phyloP scores from a whole-genome alignment of 2,113 vertebrate species.

The Prolemur simus region DNA sequence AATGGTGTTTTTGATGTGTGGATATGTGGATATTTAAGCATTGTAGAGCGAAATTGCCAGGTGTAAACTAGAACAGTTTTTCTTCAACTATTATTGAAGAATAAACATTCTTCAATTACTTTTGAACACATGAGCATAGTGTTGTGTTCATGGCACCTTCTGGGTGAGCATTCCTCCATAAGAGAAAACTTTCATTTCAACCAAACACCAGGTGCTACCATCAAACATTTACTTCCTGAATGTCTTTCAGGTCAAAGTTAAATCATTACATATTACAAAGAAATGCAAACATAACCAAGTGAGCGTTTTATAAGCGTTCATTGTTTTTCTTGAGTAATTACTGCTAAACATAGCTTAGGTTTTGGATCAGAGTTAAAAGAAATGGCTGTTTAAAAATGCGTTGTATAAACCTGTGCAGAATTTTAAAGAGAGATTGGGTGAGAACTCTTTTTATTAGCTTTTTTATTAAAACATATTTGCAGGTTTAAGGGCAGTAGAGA shows the following conservation, averaged over 20 bases:
- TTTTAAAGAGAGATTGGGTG: background rate
- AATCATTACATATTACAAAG: constrained; percentile 22
- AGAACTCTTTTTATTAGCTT: background rate
- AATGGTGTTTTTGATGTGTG: background rate
- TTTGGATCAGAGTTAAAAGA: constrained; percentile 42
- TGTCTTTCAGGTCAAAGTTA: constrained; percentile 12
- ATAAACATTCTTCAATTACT: background rate
- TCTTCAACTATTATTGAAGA: background rate
- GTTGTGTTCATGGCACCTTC: background rate
- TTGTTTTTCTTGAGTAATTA: constrained; percentile 43
- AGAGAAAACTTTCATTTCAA: background rate
- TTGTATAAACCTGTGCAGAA: background rate
- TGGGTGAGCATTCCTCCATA: background rate
- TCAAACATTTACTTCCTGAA: constrained; percentile 37
- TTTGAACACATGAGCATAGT: background rate
- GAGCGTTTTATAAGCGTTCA: background rate
- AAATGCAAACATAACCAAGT: background rate
- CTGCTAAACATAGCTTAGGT: background rate
- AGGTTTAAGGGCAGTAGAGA: background rate
- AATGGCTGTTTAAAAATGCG: background rate
- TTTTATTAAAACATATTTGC: background rate
- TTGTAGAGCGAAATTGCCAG: background rate
- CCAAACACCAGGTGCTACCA: background rate
- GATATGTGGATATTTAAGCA: background rate
- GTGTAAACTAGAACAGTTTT: background rate